Evolutionary conservation across 2,888 invertebrate genomes (phyloP).

Genomic region (Macaria liturata): DNA sequence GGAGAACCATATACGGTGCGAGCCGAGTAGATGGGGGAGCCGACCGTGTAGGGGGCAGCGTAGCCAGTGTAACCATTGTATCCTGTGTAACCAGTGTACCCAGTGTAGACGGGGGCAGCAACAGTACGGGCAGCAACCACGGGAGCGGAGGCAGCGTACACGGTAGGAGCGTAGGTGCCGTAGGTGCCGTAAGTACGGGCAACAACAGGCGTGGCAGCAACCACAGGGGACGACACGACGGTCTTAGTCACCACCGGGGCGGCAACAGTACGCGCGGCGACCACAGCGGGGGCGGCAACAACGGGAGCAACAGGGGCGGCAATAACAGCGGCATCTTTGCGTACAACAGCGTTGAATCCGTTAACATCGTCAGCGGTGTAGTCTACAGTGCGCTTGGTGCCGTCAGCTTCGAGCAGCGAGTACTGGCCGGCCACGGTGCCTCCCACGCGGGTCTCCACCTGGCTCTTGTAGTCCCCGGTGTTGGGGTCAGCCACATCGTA

Average conservation of each 20-base stretch:
- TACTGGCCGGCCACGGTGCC: conserved; percentile 81
- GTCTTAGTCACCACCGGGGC: conserved; percentile 36
- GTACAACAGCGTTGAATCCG: conserved; percentile 84
- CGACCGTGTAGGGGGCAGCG: conserved; percentile 24
- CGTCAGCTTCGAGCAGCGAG: conserved; percentile 81
- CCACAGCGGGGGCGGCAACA: conserved; percentile 47
- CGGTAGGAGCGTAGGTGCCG: conserved; percentile 34
- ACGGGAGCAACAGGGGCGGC: conserved; percentile 53
- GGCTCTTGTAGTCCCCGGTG: conserved; percentile 84
- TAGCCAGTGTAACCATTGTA: conserved; percentile 29
- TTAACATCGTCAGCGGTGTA: conserved; percentile 82
- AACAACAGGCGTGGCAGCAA: conserved; percentile 26
- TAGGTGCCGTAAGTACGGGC: conserved; percentile 20
- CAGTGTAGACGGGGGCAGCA: conserved; percentile 35
- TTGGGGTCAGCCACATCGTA: conserved; percentile 83
- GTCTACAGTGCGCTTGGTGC: conserved; percentile 82
- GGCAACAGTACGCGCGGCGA: conserved; percentile 41
- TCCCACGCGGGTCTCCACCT: conserved; percentile 79
- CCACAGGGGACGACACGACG: conserved; percentile 30
- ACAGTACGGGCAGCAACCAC: conserved; percentile 38
- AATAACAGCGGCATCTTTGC: conserved; percentile 73
- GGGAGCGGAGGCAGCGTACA: conserved; percentile 35
- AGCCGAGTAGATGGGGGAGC: conserved; percentile 30
- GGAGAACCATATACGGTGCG: conserved; percentile 42
- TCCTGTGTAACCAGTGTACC: conserved; percentile 35